Evolutionary conservation across 2,888 invertebrate genomes (phyloP).

Genomic region (Tricholauxania praeusta): DNA sequence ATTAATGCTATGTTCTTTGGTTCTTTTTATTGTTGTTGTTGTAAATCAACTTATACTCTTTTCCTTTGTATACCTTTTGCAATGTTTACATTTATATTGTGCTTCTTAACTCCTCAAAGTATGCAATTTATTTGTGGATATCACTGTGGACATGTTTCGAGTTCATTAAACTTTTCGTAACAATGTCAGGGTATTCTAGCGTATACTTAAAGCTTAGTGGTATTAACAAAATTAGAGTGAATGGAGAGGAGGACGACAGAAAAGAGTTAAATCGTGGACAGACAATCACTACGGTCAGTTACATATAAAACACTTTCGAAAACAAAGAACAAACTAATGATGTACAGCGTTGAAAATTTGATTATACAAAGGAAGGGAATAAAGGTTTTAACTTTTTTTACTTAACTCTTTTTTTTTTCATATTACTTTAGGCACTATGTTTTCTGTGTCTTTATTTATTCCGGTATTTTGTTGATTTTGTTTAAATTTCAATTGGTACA

Average conservation of each 20-base stretch:
- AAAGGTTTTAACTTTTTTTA: too few relatives aligned
- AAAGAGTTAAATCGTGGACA: too few relatives aligned
- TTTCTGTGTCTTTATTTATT: too few relatives aligned
- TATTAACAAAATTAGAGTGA: constrained; percentile 14
- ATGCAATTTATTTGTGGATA: constrained; percentile 31
- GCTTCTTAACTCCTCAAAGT: constrained; percentile 21
- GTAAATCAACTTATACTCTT: background rate
- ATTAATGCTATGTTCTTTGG: constrained; percentile 4
- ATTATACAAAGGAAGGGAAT: too few relatives aligned
- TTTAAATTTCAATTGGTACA: too few relatives aligned
- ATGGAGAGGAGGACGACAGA: background rate
- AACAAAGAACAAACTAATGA: too few relatives aligned
- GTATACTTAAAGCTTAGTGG: background rate
- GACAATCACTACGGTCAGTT: too few relatives aligned
- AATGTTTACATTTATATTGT: constrained; percentile 25
- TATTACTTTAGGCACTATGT: too few relatives aligned
- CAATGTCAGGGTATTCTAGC: background rate
- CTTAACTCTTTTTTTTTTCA: too few relatives aligned
- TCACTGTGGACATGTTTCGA: constrained; percentile 28
- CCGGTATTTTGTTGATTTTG: too few relatives aligned
- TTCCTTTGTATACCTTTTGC: background rate
- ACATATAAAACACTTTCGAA: too few relatives aligned
- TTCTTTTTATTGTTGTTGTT: constrained; percentile 2
- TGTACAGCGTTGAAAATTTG: too few relatives aligned
- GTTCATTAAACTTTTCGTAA: constrained; percentile 25